These are phyloP conservation scores for Hydrochoerus hydrochaeris DNA, from an alignment of 2,113 vertebrate genomes.

Conservation along the genomic window DNA sequence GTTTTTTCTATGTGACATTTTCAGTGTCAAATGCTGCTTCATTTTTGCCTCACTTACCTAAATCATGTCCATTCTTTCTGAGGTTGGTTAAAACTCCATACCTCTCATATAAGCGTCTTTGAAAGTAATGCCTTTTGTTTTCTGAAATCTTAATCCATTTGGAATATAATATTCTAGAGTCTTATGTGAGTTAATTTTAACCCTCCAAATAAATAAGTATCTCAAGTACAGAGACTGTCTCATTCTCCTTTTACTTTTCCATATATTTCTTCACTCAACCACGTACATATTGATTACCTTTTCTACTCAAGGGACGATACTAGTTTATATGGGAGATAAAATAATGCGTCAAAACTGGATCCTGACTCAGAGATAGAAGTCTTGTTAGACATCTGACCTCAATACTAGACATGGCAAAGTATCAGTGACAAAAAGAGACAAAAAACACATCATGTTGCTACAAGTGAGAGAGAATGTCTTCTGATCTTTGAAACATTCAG, in stretches of 20 bases:
- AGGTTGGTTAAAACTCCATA: background rate
- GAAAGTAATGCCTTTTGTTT: conserved; percentile 7
- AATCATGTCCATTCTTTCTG: background rate
- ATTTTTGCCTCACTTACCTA: background rate
- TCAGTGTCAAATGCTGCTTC: background rate
- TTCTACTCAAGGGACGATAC: background rate
- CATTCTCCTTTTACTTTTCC: background rate
- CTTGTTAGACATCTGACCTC: background rate
- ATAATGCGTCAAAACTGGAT: background rate
- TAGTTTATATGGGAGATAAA: background rate
- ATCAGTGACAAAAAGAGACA: background rate
- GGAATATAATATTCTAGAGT: background rate
- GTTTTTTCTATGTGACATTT: conserved; percentile 22
- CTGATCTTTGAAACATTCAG: background rate
- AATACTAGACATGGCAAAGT: background rate
- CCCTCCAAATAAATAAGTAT: background rate
- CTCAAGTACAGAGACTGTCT: background rate
- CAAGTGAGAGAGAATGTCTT: background rate
- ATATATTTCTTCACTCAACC: background rate
- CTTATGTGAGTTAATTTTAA: background rate
- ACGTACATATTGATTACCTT: background rate
- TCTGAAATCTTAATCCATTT: conserved; percentile 24
- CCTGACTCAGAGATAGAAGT: conserved; percentile 9
- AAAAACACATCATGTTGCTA: background rate
- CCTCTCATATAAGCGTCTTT: background rate